These are phyloP conservation scores for Platycheirus albimanus DNA, from an alignment of 2,888 invertebrate genomes.

Conservation along the genomic window DNA sequence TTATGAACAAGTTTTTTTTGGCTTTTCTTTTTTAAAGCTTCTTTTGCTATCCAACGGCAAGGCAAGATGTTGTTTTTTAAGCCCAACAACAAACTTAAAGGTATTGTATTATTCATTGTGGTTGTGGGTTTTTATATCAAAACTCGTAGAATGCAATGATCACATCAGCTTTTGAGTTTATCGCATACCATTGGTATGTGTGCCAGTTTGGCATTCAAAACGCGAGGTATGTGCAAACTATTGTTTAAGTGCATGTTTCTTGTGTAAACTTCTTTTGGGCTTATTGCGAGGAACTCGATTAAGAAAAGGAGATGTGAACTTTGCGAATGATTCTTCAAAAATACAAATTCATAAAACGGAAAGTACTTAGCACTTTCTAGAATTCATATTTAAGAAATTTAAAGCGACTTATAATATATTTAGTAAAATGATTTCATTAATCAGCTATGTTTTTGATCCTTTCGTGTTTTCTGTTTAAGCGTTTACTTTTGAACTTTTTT, in stretches of 20 bases:
- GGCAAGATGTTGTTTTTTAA: slow-evolving; percentile 11
- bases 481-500: too few relatives aligned
- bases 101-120: slow-evolving; percentile 47
- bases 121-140: slow-evolving; percentile 48
- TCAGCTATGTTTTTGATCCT: too few relatives aligned
- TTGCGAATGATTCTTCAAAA: too few relatives aligned
- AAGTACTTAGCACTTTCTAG: too few relatives aligned
- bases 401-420: too few relatives aligned
- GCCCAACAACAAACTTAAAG: slow-evolving; percentile 12
- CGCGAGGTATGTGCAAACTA: slow-evolving; percentile 34
- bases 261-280: slow-evolving; percentile 1
- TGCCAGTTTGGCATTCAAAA: slow-evolving; percentile 40
- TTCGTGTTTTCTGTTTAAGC: too few relatives aligned
- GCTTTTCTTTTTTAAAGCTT: slow-evolving; percentile 33
- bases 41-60: slow-evolving; percentile 38
- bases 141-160: slow-evolving; percentile 58
- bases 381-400: too few relatives aligned
- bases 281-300: slow-evolving; percentile 24
- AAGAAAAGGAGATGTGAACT: too few relatives aligned
- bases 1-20: slow-evolving; percentile 56
- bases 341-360: slow-evolving; percentile 16
- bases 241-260: slow-evolving; percentile 6
- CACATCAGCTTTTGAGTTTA: slow-evolving; percentile 37
- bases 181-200: slow-evolving; percentile 60
- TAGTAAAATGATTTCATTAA: too few relatives aligned